Percentiles rank a stretch among this genome's conserved stretches.
phyloP scores from a whole-genome alignment of 1,140 invertebrate genomes.

The Pseudachorutes palmiensis region DNA sequence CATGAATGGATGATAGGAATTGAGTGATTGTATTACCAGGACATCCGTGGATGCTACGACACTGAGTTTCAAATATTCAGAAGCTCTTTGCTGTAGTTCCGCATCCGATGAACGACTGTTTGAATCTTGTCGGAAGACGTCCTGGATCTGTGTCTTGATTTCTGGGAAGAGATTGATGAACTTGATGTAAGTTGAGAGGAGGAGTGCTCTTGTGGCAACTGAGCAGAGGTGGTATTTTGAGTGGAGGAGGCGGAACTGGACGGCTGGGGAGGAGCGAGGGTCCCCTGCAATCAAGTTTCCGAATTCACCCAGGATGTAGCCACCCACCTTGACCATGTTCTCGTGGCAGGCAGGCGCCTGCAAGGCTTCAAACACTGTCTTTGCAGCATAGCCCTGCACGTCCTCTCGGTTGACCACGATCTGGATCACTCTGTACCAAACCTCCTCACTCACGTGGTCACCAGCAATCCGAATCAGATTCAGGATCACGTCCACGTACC shows the following conservation, averaged over 20 bases:
- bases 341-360: slow-evolving; percentile 98
- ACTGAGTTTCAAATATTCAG: slow-evolving; percentile 94
- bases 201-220: slow-evolving; percentile 84
- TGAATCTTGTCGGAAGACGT: slow-evolving; percentile 90
- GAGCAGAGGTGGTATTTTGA: slow-evolving; percentile 98
- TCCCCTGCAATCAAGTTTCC: slow-evolving; percentile 99
- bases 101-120: slow-evolving; percentile 96
- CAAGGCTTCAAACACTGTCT: slow-evolving; percentile 97
- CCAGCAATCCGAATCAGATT: slow-evolving; percentile 99
- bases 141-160: slow-evolving; percentile 92
- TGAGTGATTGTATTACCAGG: slow-evolving; percentile 53
- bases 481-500: slow-evolving; percentile 98
- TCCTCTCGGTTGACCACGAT: slow-evolving; percentile 99
- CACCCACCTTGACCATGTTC: slow-evolving; percentile 99
- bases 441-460: slow-evolving; percentile 90
- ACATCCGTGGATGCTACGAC: slow-evolving; percentile 95
- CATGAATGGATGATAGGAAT: not conserved
- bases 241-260: slow-evolving; percentile 94
- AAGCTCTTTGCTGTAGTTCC: slow-evolving; percentile 94
- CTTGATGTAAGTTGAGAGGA: slow-evolving; percentile 98
- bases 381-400: slow-evolving; percentile 98
- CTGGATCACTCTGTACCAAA: slow-evolving; percentile 99
- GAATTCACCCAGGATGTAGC: slow-evolving; percentile 99
- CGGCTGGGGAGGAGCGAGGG: slow-evolving; percentile 85
- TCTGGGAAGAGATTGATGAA: slow-evolving; percentile 99